These are phyloP conservation scores for Enteromius fasciolatus DNA, from an alignment of 2,797 vertebrate genomes.

Conservation along the genomic window DNA sequence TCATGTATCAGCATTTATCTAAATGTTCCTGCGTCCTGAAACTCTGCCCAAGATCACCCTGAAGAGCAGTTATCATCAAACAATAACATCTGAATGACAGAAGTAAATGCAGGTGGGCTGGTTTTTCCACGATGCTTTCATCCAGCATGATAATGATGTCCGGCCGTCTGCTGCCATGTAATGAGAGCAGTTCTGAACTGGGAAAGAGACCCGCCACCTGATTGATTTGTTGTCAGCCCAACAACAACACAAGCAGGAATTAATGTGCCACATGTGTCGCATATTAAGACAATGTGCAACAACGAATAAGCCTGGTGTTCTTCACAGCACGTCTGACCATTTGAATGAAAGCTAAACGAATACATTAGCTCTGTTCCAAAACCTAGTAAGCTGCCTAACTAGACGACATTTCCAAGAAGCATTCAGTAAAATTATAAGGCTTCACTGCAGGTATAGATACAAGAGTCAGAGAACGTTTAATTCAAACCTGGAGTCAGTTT, in stretches of 20 bases:
- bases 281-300: constrained; percentile 34
- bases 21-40: neutral
- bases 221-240: constrained; percentile 66
- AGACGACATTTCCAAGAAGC: neutral
- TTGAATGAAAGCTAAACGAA: neutral
- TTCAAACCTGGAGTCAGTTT: neutral
- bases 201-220: constrained; percentile 44
- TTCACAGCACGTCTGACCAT: neutral
- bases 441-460: neutral
- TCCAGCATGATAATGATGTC: constrained; percentile 61
- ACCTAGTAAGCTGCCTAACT: neutral
- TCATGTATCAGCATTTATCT: neutral
- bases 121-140: constrained; percentile 18
- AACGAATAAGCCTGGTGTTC: neutral
- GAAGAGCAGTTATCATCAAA: neutral
- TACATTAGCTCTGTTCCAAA: neutral
- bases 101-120: neutral
- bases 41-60: neutral
- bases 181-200: constrained; percentile 50
- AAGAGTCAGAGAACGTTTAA: neutral
- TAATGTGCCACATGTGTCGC: constrained; percentile 26
- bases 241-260: constrained; percentile 48
- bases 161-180: constrained; percentile 50
- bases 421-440: neutral
- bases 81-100: constrained; percentile 45